phyloP scores from a whole-genome alignment of 1,140 invertebrate species.

The Vollenhovia emeryi region DNA sequence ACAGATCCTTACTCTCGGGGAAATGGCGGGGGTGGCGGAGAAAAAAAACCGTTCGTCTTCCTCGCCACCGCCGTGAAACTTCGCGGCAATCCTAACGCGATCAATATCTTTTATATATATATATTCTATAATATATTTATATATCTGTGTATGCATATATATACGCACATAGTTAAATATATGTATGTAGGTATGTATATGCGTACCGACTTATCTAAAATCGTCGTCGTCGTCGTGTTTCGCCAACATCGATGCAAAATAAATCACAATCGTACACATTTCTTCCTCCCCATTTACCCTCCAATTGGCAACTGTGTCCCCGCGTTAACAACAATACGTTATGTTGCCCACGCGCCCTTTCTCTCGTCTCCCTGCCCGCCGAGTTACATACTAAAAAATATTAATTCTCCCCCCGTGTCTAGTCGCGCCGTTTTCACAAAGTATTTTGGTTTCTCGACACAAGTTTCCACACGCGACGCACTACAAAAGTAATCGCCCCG shows the following conservation, averaged over 20 bases:
- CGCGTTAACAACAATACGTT: conserved; percentile 51
- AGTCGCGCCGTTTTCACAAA: conserved; percentile 74
- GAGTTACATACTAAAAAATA: conserved; percentile 65
- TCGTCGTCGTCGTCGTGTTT: conserved; percentile 45
- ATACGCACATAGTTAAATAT: background rate
- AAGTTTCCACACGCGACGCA: background rate
- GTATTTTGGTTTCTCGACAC: conserved; percentile 76
- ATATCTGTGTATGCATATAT: conserved; percentile 10
- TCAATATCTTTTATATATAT: conserved; percentile 45
- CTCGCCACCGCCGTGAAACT: conserved; percentile 60
- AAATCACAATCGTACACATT: conserved; percentile 79
- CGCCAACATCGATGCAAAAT: conserved; percentile 79
- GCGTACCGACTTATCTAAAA: conserved; percentile 44
- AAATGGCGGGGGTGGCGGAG: conserved; percentile 22
- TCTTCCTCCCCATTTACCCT: conserved; percentile 28
- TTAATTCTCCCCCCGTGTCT: conserved; percentile 63
- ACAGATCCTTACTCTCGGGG: conserved; percentile 10
- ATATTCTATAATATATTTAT: conserved; percentile 39
- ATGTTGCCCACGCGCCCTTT: conserved; percentile 29
- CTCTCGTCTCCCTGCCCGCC: conserved; percentile 26
- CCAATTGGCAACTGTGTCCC: conserved; percentile 68
- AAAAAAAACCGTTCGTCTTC: conserved; percentile 26
- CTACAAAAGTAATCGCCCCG: conserved; percentile 23
- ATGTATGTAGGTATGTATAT: conserved; percentile 46
- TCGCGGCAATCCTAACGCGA: conserved; percentile 66